These are phyloP conservation scores for Anhinga rufa DNA, from an alignment of 2,113 vertebrate species.

Conservation along the genomic window DNA sequence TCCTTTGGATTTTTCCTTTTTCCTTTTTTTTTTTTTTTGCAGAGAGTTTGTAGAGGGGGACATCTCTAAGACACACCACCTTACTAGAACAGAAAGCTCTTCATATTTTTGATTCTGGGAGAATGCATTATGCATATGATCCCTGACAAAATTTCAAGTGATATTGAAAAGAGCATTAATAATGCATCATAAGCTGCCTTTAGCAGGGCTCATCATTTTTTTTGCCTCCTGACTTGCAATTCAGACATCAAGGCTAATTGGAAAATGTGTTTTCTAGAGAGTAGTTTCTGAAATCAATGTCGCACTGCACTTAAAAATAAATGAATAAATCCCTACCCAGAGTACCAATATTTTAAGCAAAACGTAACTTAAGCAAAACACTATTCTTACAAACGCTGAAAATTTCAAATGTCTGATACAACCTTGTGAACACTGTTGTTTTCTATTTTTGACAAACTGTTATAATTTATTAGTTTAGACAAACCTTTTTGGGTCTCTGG, in stretches of 20 bases:
- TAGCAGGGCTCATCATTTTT: neutral
- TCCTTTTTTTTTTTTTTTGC: neutral
- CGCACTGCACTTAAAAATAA: neutral
- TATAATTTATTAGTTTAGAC: neutral
- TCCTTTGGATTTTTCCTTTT: neutral
- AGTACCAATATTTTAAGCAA: neutral
- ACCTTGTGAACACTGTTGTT: neutral
- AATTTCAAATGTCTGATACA: neutral
- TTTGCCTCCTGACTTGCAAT: neutral
- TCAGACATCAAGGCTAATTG: constrained; percentile 33
- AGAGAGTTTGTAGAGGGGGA: neutral
- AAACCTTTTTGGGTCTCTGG: neutral
- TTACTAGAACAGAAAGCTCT: neutral
- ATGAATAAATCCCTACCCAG: neutral
- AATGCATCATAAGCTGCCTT: constrained; percentile 40
- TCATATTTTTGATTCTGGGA: neutral
- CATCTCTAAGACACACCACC: neutral
- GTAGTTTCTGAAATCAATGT: neutral
- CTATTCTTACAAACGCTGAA: neutral
- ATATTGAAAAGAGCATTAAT: constrained; percentile 52
- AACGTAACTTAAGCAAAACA: neutral
- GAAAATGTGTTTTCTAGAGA: neutral
- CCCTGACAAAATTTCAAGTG: neutral
- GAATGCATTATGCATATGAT: neutral
- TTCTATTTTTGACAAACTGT: neutral